These are phyloP conservation scores for Poeciliopsis occidentalis DNA, from an alignment of 2,113 vertebrate species.

Conservation along the genomic window DNA sequence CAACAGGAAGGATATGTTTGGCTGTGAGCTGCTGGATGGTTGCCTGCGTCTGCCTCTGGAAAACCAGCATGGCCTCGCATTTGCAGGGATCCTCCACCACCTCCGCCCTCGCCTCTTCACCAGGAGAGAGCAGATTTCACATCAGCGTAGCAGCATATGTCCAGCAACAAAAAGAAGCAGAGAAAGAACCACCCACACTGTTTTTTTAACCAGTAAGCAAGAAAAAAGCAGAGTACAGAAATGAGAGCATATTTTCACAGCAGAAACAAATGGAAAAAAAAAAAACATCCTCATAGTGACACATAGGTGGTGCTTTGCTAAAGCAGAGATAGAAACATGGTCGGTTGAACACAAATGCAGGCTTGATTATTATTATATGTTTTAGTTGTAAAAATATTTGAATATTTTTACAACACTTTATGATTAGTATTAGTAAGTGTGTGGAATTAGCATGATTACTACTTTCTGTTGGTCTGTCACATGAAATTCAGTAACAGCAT, in stretches of 20 bases:
- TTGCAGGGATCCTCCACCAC: slow-evolving; percentile 85
- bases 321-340: too few species aligned
- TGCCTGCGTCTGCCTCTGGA: slow-evolving; percentile 86
- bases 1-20: slow-evolving; percentile 90
- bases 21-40: slow-evolving; percentile 84
- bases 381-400: too few species aligned
- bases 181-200: slow-evolving; percentile 17
- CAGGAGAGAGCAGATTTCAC: slow-evolving; percentile 56
- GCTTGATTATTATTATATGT: too few species aligned
- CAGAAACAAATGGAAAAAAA: background rate
- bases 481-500: background rate
- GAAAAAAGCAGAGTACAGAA: background rate
- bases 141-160: slow-evolving; percentile 34
- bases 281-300: background rate
- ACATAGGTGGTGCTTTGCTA: too few species aligned
- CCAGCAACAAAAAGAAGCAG: background rate
- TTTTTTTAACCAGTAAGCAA: background rate
- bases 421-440: too few species aligned
- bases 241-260: slow-evolving; percentile 9
- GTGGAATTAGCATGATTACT: too few species aligned
- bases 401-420: too few species aligned
- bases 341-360: too few species aligned
- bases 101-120: slow-evolving; percentile 78
- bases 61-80: slow-evolving; percentile 87
- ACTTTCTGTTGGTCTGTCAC: background rate